phyloP scores from a whole-genome alignment of 2,113 vertebrate species.

The Diadophis punctatus region DNA sequence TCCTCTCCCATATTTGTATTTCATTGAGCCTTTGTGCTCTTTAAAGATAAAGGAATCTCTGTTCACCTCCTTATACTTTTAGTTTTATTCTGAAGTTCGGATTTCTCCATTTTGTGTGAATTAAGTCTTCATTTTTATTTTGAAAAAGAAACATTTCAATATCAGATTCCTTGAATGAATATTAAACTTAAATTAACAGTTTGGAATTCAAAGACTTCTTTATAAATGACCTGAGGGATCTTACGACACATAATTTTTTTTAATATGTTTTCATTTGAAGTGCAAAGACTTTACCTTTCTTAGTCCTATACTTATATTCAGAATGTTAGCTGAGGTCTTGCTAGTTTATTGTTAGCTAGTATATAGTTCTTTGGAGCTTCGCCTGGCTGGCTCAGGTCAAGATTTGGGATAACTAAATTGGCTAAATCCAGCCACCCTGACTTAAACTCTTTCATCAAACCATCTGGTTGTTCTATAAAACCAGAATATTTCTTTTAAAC shows the following conservation, averaged over 20 bases:
- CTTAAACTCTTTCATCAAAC: neutral
- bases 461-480: neutral
- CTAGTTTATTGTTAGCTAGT: neutral
- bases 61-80: neutral
- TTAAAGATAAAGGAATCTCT: neutral
- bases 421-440: neutral
- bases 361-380: neutral
- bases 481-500: neutral
- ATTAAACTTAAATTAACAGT: neutral
- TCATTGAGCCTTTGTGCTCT: neutral
- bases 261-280: neutral
- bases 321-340: neutral
- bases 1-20: neutral
- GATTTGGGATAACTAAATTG: neutral
- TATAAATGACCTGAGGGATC: neutral
- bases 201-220: neutral
- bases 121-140: neutral
- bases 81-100: neutral
- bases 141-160: neutral
- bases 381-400: neutral
- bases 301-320: neutral
- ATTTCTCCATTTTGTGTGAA: neutral
- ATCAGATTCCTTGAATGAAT: neutral
- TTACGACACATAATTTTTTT: neutral
- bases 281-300: neutral